Base-by-base conservation (phyloP, 2,113 vertebrate species). In the Nicator chloris region DNA sequence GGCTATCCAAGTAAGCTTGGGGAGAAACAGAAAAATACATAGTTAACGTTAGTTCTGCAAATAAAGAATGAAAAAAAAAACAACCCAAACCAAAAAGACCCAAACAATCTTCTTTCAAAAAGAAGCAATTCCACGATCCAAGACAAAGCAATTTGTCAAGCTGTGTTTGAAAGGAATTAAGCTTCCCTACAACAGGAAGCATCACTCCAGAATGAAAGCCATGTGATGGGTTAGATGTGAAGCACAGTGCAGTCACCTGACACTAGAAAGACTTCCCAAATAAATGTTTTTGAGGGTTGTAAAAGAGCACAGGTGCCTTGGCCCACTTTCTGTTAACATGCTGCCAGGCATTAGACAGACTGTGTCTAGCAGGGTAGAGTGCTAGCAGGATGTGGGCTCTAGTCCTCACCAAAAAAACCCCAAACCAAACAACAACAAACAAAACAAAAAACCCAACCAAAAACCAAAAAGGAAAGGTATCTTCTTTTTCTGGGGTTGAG, bases 1-100 rank as follows among this genome's bases (percentile, higher is more conserved):
- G 98, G 99, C 99, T 99, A 99, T 99, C 99, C 99, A 99, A 99
- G 99, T 99, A 98, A 99, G 99, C 99, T 99, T 99, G 98, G 96
- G 98, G 98, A 98, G 93, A 98, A 98, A 98, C 97, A 96, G 98
- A 97, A 98, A 96, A 98, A 98, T 97, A 98, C 96, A 98, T 18
- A 96, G 90, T 98, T 98, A 98, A 98, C 37, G 93, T 98, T 97
- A 98, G 96, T 95, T 91, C 82, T 92, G 93, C 81, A 93, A 93
- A 87, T 85, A 94, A 95, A 71, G 86, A 93, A 86, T 72, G n/a
- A 75, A 82, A 84, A 86, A 72, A 60, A 11, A 6, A 20, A 44
- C 31, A n/a, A 35, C 24, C 44, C 11, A 19, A 79, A 71, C 6
- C 47, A 54, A 79, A 80, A 77, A 70, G 85, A 54, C 44, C 26